Evolutionary conservation across 2,797 vertebrate species (phyloP), one percentile per base, ranked within the genome.

Genomic region (Lerista edwardsae): DNA sequence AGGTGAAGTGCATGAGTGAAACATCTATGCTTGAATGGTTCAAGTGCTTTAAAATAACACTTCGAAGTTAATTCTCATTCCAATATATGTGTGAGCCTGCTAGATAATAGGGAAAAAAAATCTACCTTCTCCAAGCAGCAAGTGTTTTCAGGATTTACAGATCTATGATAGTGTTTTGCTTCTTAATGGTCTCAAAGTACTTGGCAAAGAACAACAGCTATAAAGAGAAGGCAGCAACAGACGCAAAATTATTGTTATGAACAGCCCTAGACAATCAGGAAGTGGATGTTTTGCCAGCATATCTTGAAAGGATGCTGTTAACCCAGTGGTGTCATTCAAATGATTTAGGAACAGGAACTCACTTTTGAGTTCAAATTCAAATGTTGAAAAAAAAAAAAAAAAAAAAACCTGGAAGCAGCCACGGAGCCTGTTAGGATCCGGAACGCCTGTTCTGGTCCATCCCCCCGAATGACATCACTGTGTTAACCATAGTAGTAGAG

Each of bases 31-130:
- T 4, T 83, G 25, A 47, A 51, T 79, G 82, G 79, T 72, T 80
- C 75, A 87, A 86, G 0, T 19, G 3, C 9, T 71, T 87, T 81
- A 88, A 88, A 88, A 39, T 80, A 39, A 75, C 47, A 75, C 65
- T 67, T 79, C 23, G 39, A 29, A 86, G 67, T 15, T 51, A 68
- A 15, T 31, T 88, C 29, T 15, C 83, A 34, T 14, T 41, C 79
- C 29, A 17, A 81, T 14, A 75, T 68, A 4, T 72, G 31, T 3
- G 27, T 17, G 25, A 25, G 84, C 61, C 59, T 0, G 81, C 0
- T 57, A 6, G 64, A 1, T 47, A 76, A 75, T 34, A 77, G 36
- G 25, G n/a, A 86, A 86, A 83, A 34, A 86, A 86, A 83, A 19
- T 31, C 1, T 31, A 6, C n/a, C 36, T 15, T 36, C 31, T 10